Base-by-base conservation (phyloP, 2,888 invertebrate genomes). In the Hyles lineata region DNA sequence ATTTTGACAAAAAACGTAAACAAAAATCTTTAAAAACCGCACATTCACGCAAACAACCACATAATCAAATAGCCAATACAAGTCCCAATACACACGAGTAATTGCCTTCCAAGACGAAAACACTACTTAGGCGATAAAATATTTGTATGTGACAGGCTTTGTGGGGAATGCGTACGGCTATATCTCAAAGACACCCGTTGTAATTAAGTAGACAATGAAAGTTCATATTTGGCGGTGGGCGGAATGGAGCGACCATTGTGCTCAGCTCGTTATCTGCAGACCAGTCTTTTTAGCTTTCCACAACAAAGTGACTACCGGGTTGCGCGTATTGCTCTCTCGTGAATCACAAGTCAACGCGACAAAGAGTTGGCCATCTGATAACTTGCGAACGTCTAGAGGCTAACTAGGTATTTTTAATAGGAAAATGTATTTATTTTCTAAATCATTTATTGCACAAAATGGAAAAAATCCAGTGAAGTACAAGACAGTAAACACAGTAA, bases 181-280 rank as follows among this genome's bases (percentile, higher is more conserved):
- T 90, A 90, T 90, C 90, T 90, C 90, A 90, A 90, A 90, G 90
- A 90, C 90, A 90, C 88, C 87, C 92, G 89, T 87, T 86, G 92
- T 93, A 93, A 93, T 93, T 93, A 93, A 92, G 92, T 91, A 90
- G 89, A 93, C 93, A 93, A 93, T 92, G 92, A 89, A 89, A 88
- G 89, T 90, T 92, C 91, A 92, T 92, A 92, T 92, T 92, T 83
- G 89, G 90, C 82, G 84, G 86, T 85, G 87, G 89, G 88, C 80
- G 86, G 84, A 78, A 76, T 79, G 85, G 83, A 83, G 80, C 88
- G 83, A 79, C 88, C 82, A 90, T 92, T 92, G 92, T 92, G 82
- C 82, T 81, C 78, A 74, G 86, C 88, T 84, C 89, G 92, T 92
- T 92, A 92, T 92, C 92, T 91, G 83, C 89, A 90, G 87, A 83